Evolutionary conservation across 1,140 invertebrate species (phyloP).

Genomic region (Ooceraea biroi): DNA sequence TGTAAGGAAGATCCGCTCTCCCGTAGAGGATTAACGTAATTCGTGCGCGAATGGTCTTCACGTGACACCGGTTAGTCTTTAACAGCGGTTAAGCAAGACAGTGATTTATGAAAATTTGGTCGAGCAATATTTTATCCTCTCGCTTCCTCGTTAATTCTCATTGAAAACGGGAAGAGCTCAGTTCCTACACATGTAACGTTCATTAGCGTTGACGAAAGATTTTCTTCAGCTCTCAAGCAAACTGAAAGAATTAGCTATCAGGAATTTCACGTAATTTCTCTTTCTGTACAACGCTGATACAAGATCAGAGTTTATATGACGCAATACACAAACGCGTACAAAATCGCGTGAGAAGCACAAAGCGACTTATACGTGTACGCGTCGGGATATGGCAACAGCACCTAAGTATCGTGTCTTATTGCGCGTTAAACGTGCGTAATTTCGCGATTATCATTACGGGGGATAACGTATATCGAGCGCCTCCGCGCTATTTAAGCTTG

Average conservation of each 20-base stretch:
- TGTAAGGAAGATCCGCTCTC: slow-evolving; percentile 27
- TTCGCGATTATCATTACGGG: slow-evolving; percentile 45
- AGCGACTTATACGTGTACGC: not conserved
- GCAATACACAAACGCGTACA: not conserved
- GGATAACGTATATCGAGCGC: not conserved
- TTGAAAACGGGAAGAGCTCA: slow-evolving; percentile 17
- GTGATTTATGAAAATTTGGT: slow-evolving; percentile 53
- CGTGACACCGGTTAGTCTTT: slow-evolving; percentile 48
- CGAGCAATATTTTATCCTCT: not conserved
- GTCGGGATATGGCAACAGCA: too few species aligned
- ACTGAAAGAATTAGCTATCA: not conserved
- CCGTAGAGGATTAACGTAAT: slow-evolving; percentile 73
- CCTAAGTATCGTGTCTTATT: slow-evolving; percentile 22
- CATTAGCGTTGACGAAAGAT: not conserved
- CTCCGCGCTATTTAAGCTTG: not conserved
- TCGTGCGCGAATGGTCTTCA: slow-evolving; percentile 51
- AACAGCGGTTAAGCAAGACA: slow-evolving; percentile 37
- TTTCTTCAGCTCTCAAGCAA: not conserved
- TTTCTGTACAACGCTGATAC: not conserved
- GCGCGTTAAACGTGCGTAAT: slow-evolving; percentile 41
- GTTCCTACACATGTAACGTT: slow-evolving; percentile 14
- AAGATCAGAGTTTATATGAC: slow-evolving; percentile 1
- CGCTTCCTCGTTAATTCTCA: slow-evolving; percentile 40
- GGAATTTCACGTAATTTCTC: not conserved
- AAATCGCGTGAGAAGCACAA: slow-evolving; percentile 5